Evolutionary conservation across 2,888 invertebrate species (phyloP).

Genomic region (Sesamia inferens): DNA sequence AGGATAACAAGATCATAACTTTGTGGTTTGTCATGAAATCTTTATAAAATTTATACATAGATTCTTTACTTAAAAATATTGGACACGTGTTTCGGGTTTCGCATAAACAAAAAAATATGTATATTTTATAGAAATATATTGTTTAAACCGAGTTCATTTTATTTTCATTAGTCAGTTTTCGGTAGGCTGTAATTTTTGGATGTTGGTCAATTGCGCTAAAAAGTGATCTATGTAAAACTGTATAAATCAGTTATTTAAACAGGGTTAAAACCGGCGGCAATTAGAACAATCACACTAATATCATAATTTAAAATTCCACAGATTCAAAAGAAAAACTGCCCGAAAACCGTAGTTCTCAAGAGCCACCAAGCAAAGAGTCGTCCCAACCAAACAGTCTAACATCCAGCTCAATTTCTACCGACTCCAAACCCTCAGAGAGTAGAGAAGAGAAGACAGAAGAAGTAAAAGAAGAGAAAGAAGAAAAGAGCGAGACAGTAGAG

Average conservation of each 20-base stretch:
- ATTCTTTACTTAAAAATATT: no score
- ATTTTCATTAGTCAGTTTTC: neutral
- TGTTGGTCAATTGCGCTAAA: no score
- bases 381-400: slow-evolving; percentile 86
- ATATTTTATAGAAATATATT: no score
- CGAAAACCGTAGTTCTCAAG: slow-evolving; percentile 80
- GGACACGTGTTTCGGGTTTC: no score
- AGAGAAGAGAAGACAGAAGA: slow-evolving; percentile 73
- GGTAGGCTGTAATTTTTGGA: neutral
- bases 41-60: neutral
- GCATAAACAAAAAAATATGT: no score
- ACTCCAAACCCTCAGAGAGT: slow-evolving; percentile 82
- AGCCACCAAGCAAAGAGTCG: slow-evolving; percentile 82
- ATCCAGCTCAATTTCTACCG: slow-evolving; percentile 84
- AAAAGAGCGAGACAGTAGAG: slow-evolving; percentile 60
- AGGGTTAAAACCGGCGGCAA: no score
- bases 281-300: no score
- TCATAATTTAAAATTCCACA: no score
- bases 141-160: neutral
- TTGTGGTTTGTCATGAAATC: no score
- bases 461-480: slow-evolving; percentile 68
- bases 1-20: neutral
- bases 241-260: no score
- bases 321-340: slow-evolving; percentile 82
- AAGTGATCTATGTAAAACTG: no score